phyloP scores from a whole-genome alignment of 2,888 invertebrate species.

The Lissonota sp. region DNA sequence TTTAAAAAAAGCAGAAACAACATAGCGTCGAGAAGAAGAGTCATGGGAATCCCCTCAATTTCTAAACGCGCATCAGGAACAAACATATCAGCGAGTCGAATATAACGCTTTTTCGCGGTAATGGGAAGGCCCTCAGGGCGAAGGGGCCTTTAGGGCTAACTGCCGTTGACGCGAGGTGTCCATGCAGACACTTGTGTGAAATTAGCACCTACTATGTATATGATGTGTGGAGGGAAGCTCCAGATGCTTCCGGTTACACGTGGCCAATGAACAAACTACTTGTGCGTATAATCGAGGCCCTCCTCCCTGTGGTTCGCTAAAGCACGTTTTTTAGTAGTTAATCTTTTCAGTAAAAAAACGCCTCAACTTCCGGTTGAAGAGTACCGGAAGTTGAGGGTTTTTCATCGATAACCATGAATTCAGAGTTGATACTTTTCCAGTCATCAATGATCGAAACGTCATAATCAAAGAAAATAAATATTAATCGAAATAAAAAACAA shows the following conservation, averaged over 20 bases:
- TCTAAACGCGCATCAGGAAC: constrained; percentile 7
- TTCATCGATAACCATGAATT: no score
- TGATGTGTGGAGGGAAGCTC: neutral
- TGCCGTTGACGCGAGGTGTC: constrained; percentile 9
- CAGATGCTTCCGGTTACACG: constrained; percentile 19
- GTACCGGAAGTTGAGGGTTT: no score
- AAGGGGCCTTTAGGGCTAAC: neutral
- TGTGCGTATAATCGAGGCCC: neutral
- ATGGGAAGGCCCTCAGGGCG: constrained; percentile 11
- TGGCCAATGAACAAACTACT: neutral
- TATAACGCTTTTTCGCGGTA: constrained; percentile 33
- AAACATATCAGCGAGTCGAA: neutral
- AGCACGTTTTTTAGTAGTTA: no score
- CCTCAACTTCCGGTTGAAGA: no score
- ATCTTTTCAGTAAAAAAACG: no score
- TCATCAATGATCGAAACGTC: no score
- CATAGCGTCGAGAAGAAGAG: constrained; percentile 39
- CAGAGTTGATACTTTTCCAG: no score
- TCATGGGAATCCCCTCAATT: neutral
- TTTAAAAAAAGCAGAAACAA: constrained; percentile 15
- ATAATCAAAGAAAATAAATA: no score
- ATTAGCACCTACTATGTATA: no score
- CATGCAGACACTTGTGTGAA: neutral
- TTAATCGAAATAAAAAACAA: no score
- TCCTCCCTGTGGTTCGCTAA: constrained; percentile 48